Conservation (phyloP, 2,113 vertebrate genomes). For the Psilopsiagon aymara region DNA sequence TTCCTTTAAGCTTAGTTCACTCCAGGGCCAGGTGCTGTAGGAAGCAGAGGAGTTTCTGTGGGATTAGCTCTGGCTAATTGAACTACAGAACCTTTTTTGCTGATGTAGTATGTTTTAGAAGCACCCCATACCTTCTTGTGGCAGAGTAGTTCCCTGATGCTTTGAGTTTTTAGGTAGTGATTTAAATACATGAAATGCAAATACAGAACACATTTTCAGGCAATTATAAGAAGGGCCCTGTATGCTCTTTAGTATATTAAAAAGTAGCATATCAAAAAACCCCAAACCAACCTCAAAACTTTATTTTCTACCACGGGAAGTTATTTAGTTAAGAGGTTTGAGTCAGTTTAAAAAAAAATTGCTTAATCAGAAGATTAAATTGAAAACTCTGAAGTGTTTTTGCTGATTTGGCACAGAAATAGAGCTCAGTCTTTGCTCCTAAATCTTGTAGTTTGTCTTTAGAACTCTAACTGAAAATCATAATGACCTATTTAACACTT, state of each 20-base stretch:
- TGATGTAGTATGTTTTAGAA: neutral
- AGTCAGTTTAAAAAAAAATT: neutral
- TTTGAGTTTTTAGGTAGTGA: neutral
- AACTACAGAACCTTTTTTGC: neutral
- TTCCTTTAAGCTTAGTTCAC: neutral
- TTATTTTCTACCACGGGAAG: neutral
- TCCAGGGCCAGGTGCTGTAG: neutral
- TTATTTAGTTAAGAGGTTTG: neutral
- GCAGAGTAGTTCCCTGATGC: neutral
- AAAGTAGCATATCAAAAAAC: neutral
- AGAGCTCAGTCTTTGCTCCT: neutral
- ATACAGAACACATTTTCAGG: neutral
- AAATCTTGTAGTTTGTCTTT: neutral
- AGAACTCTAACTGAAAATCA: neutral
- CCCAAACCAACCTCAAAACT: neutral
- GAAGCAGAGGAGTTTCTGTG: neutral
- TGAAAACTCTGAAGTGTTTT: neutral
- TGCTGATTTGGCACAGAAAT: neutral
- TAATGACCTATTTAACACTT: neutral
- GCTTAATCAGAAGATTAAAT: neutral
- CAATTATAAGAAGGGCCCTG: neutral
- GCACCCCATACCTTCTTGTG: neutral
- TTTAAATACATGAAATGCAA: neutral
- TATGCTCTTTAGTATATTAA: neutral
- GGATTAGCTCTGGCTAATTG: neutral